Conservation (phyloP, 2,888 invertebrate species). For the Deilephila porcellus region DNA sequence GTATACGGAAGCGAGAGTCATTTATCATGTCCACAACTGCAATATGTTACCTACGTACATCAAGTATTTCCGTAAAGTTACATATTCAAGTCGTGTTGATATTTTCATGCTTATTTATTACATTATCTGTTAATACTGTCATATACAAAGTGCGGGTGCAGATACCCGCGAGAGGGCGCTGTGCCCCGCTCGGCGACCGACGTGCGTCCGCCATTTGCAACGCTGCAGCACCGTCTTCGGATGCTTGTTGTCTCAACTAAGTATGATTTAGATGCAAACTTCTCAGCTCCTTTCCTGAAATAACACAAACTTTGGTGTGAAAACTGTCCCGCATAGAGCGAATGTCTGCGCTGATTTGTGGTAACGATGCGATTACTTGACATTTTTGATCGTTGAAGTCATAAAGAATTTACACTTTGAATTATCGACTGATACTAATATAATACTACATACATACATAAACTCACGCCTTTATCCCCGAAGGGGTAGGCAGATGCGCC, state of each 20-base stretch:
- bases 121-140: constrained; percentile 10
- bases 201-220: constrained; percentile 39
- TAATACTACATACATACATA: no score
- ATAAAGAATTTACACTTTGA: neutral
- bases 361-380: constrained; percentile 1
- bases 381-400: neutral
- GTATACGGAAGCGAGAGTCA: no score
- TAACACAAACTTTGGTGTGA: constrained; percentile 58
- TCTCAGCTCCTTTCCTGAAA: constrained; percentile 58
- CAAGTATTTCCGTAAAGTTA: no score
- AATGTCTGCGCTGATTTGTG: constrained; percentile 26
- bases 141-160: constrained; percentile 3
- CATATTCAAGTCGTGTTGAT: no score
- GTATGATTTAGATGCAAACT: constrained; percentile 70
- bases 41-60: no score
- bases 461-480: no score
- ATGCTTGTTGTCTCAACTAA: constrained; percentile 60
- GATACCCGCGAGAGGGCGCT: neutral
- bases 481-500: no score
- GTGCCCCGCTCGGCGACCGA: constrained; percentile 14
- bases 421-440: neutral
- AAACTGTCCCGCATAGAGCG: constrained; percentile 43
- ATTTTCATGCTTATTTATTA: constrained; percentile 1
- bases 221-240: constrained; percentile 40
- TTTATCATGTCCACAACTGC: no score